Base-by-base conservation (phyloP, 2,797 vertebrate genomes). In the Discoglossus pictus region DNA sequence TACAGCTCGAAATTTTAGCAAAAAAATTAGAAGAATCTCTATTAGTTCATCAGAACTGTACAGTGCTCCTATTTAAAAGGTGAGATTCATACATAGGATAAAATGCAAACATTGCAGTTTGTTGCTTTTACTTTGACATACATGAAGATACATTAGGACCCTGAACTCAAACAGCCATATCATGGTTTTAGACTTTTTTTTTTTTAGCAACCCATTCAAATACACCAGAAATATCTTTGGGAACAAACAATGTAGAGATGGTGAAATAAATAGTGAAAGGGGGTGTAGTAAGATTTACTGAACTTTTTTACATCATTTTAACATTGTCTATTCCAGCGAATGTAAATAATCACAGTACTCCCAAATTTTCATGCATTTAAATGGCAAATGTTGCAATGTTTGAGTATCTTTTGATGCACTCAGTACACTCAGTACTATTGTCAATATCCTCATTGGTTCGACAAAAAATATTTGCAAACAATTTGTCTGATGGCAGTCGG, bases 1-100 rank as follows among this genome's bases (percentile, higher is more conserved):
- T 97, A 97, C 94, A 97, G 93, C 91, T 96, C 93, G 93, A 87
- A 90, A 91, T 94, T 96, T 92, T 71, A 93, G 93, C 91, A 93
- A 94, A 88, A 90, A 95, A 94, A 94, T 93, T 92, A 93, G 95
- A 95, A 95, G 93, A 96, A 94, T 96, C 90, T 96, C 93, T 97
- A 97, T 94, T 91, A 88, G 88, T 91, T 92, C 88, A 88, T 91
- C 93, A 90, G 93, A 93, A 92, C 92, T 95, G 93, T 96, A 95
- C 93, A 96, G 93, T 95, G 93, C 94, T 92, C 93, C 91, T 93
- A 89, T 86, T 65, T 88, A 94, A 88, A 85, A 91, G 84, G 79
- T 86, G 84, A 87, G 84, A 81, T 88, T 62, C 46, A 52, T 71
- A 71, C 43, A 20, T 51, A 44, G 53, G 53, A 65, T 52, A 52